A percentile compares a stretch with the other conserved stretches of the same genome.
Evolutionary conservation across 2,113 vertebrate species (phyloP).

Genomic region (Zootoca vivipara): DNA sequence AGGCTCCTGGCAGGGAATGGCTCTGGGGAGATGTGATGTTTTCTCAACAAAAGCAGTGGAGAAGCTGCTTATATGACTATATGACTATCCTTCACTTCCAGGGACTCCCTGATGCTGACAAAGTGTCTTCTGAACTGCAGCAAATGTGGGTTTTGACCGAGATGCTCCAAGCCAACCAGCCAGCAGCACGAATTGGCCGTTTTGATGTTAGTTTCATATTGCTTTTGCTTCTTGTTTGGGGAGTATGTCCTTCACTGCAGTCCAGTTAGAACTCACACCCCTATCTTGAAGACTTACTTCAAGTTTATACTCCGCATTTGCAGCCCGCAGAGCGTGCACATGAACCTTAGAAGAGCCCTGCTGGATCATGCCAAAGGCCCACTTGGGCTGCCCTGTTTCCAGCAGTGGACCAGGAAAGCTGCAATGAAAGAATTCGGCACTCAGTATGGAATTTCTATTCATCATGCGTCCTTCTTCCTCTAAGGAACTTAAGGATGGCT

Average conservation of each 20-base stretch:
- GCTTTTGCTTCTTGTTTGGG: neutral
- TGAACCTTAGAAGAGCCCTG: neutral
- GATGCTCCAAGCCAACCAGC: conserved; percentile 88
- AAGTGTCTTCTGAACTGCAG: conserved; percentile 91
- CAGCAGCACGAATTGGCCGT: conserved; percentile 86
- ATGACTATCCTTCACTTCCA: conserved; percentile 57
- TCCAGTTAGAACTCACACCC: neutral
- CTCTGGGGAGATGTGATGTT: neutral
- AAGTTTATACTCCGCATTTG: neutral
- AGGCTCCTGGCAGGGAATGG: neutral
- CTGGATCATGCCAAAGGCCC: neutral
- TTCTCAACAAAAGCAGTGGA: neutral
- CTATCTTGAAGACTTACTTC: neutral
- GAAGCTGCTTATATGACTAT: neutral
- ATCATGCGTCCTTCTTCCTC: neutral
- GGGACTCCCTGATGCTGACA: conserved; percentile 88
- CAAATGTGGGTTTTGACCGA: conserved; percentile 98
- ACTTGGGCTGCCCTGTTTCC: neutral
- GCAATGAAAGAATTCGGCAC: neutral
- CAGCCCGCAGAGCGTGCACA: neutral
- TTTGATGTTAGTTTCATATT: conserved; percentile 86
- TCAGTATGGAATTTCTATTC: neutral
- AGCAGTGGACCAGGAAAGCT: neutral
- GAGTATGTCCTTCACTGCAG: neutral
- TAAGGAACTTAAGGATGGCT: neutral